Evolutionary conservation across 2,888 invertebrate species (phyloP).

Genomic region (Drosophila emarginata): DNA sequence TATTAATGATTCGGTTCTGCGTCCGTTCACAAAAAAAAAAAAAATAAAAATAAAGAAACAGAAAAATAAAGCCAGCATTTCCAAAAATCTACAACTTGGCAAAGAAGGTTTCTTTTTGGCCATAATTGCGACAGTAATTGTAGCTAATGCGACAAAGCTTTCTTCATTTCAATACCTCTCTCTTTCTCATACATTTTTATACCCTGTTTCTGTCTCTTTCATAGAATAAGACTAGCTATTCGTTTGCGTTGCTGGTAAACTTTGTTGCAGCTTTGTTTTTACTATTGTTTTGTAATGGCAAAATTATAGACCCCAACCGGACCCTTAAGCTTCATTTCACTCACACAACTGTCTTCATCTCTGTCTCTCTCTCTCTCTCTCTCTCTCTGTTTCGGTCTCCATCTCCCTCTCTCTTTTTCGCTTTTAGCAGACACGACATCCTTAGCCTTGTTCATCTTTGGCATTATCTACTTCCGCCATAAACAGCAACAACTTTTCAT

Average conservation of each 20-base stretch:
- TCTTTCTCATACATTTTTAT: constrained; percentile 9
- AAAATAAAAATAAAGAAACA: not conserved
- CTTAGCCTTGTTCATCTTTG: constrained; percentile 71
- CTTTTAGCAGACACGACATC: constrained; percentile 36
- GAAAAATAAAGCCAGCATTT: not conserved
- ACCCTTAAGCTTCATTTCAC: constrained; percentile 66
- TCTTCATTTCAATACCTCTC: constrained; percentile 21
- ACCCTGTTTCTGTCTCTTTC: constrained; percentile 44
- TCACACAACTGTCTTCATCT: constrained; percentile 18
- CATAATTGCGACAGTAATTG: constrained; percentile 82
- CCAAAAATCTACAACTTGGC: constrained; percentile 48
- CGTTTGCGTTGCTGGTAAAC: constrained; percentile 31
- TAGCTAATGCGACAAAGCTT: constrained; percentile 80
- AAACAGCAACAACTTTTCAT: constrained; percentile 76
- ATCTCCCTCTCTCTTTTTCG: not conserved
- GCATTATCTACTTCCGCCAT: constrained; percentile 75
- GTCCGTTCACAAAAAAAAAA: constrained; percentile 35
- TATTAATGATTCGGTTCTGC: constrained; percentile 57
- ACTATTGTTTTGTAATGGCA: constrained; percentile 77
- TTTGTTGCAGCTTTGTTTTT: constrained; percentile 74
- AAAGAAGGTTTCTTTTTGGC: constrained; percentile 74
- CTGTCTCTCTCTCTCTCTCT: not conserved
- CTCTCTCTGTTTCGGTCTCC: not conserved
- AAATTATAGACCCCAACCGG: constrained; percentile 74
- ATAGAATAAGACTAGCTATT: constrained; percentile 31